These are phyloP conservation scores for Palythoa heliodiscus DNA, from an alignment of 92 coral and sea anemone species.

Conservation along the genomic window DNA sequence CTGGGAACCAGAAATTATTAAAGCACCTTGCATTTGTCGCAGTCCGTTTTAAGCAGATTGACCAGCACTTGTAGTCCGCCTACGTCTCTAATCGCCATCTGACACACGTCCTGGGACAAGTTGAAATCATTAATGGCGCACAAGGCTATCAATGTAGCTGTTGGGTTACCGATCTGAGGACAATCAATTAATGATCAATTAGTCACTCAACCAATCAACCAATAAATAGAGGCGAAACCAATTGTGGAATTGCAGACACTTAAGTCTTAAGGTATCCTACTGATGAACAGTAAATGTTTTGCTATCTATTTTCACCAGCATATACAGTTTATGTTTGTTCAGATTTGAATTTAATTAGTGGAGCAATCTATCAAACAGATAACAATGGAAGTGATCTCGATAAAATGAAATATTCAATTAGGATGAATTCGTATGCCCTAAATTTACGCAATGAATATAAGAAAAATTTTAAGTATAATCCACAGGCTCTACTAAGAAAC, in stretches of 20 bases:
- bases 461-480: too few species aligned
- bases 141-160: conserved; percentile 87
- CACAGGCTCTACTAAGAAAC: too few species aligned
- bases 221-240: neutral
- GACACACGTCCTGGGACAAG: conserved; percentile 83
- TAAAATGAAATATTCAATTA: too few species aligned
- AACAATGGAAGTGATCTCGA: neutral
- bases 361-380: neutral
- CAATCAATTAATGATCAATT: neutral
- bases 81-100: conserved; percentile 92
- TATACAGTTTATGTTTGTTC: too few species aligned
- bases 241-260: too few species aligned
- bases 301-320: too few species aligned
- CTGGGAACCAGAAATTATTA: neutral
- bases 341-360: too few species aligned
- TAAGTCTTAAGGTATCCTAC: too few species aligned
- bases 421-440: too few species aligned
- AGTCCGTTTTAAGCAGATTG: conserved; percentile 81
- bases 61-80: conserved; percentile 79
- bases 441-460: too few species aligned
- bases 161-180: conserved; percentile 84
- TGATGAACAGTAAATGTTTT: too few species aligned
- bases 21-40: conserved; percentile 80
- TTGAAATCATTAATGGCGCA: conserved; percentile 90
- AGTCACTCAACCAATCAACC: neutral